Percentiles rank a stretch among this genome's conserved stretches.
Conservation (phyloP, 1,140 invertebrate genomes). For the Ceratina japonica region DNA sequence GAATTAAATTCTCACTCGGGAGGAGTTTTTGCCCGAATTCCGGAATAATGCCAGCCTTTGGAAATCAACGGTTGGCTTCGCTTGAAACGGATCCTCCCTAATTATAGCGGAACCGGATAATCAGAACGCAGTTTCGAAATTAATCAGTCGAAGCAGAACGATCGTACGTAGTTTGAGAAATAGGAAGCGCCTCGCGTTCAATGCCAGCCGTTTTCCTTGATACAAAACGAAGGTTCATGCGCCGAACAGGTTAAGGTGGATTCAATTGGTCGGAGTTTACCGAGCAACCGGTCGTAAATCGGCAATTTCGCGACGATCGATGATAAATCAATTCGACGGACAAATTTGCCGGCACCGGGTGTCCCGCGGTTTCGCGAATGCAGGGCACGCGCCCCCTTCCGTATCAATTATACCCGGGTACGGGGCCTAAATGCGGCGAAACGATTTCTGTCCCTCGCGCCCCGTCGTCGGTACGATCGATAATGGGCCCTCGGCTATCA, state of each 20-base stretch:
- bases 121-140: constrained; percentile 32
- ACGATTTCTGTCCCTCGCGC: constrained; percentile 28
- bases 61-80: constrained; percentile 57
- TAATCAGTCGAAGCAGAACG: constrained; percentile 10
- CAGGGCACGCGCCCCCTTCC: constrained; percentile 25
- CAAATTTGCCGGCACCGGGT: background rate
- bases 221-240: too few species aligned
- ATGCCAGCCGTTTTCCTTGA: too few species aligned
- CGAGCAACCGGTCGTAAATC: constrained; percentile 14
- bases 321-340: constrained; percentile 22
- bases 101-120: constrained; percentile 33
- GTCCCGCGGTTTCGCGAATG: constrained; percentile 16
- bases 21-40: constrained; percentile 53
- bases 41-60: constrained; percentile 51
- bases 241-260: too few species aligned
- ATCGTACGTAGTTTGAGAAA: background rate
- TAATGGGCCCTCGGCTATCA: constrained; percentile 29
- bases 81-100: constrained; percentile 44
- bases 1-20: constrained; percentile 35
- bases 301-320: background rate
- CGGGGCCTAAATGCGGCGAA: constrained; percentile 28
- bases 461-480: constrained; percentile 17
- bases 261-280: too few species aligned
- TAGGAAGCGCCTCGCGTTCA: too few species aligned
- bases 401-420: constrained; percentile 25